phyloP scores from a whole-genome alignment of 2,888 invertebrate genomes.

The Hyalella azteca region DNA sequence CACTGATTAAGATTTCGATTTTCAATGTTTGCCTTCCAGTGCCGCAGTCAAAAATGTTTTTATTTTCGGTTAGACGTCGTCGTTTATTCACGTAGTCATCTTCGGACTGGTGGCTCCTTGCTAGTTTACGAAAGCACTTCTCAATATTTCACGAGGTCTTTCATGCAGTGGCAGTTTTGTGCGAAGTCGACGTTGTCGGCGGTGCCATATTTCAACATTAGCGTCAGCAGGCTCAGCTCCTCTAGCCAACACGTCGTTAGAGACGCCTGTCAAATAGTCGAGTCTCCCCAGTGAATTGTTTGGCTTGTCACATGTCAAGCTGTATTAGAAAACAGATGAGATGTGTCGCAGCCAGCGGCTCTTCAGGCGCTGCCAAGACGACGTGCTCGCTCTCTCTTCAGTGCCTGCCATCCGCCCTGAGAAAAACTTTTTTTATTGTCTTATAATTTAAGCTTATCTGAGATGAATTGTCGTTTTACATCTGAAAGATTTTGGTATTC shows the following conservation, averaged over 20 bases:
- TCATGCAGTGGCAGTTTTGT: conserved; percentile 36
- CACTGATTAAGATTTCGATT: no score
- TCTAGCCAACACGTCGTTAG: conserved; percentile 36
- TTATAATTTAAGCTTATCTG: no score
- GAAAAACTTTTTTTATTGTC: no score
- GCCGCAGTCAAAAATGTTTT: background rate
- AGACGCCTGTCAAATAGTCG: conserved; percentile 36
- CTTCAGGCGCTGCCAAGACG: background rate
- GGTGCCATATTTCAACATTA: conserved; percentile 37
- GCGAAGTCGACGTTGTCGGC: conserved; percentile 35
- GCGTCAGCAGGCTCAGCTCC: conserved; percentile 27
- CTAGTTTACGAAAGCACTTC: conserved; percentile 28
- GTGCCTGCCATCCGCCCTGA: no score
- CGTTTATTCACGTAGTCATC: background rate
- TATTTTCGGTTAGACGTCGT: no score
- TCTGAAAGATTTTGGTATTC: no score
- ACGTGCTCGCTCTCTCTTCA: no score
- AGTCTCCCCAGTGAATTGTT: conserved; percentile 37
- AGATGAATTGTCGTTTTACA: no score
- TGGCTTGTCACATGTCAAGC: conserved; percentile 36
- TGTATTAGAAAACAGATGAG: conserved; percentile 40
- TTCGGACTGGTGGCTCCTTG: background rate
- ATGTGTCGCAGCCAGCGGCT: conserved; percentile 33
- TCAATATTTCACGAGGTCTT: conserved; percentile 36
- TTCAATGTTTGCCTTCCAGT: background rate